These are phyloP conservation scores for Scaptomyza cyrtandrae DNA, from an alignment of 2,888 invertebrate genomes.

Conservation along the genomic window DNA sequence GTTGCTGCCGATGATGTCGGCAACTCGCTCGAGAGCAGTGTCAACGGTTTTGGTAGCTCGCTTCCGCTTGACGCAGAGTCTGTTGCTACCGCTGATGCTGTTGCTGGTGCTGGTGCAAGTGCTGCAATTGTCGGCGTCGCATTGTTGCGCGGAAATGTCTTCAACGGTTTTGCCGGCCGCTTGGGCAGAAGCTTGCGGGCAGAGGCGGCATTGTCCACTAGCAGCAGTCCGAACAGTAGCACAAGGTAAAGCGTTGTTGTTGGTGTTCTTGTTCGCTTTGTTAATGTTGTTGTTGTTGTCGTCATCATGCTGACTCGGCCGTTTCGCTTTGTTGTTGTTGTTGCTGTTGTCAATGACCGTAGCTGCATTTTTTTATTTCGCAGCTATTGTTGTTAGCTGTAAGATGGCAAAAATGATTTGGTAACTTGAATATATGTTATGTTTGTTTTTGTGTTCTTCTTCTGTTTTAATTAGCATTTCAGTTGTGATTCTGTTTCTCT, in stretches of 20 bases:
- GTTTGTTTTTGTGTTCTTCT: slow-evolving; percentile 19
- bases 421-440: slow-evolving; percentile 43
- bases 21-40: slow-evolving; percentile 58
- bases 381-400: slow-evolving; percentile 26
- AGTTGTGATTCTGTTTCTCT: slow-evolving; percentile 18
- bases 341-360: slow-evolving; percentile 69
- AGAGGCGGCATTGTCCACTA: slow-evolving; percentile 74
- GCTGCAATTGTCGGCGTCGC: slow-evolving; percentile 80
- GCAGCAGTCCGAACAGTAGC: slow-evolving; percentile 60
- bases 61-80: slow-evolving; percentile 66
- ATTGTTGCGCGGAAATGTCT: slow-evolving; percentile 84
- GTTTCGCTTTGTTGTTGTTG: slow-evolving; percentile 50
- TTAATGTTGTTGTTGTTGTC: slow-evolving; percentile 30
- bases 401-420: slow-evolving; percentile 58
- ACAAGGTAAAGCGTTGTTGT: slow-evolving; percentile 51
- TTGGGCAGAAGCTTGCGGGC: slow-evolving; percentile 82
- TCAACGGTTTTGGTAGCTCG: slow-evolving; percentile 83
- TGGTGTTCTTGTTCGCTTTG: slow-evolving; percentile 37
- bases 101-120: slow-evolving; percentile 17
- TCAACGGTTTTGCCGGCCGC: slow-evolving; percentile 83
- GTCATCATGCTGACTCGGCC: slow-evolving; percentile 70
- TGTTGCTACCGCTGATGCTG: slow-evolving; percentile 26
- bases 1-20: slow-evolving; percentile 59
- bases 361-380: slow-evolving; percentile 52
- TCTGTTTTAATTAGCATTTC: slow-evolving; percentile 72